Evolutionary conservation across 2,797 vertebrate genomes (phyloP), one percentile per base, ranked within the genome.

Genomic region (Muscicapa comitata): DNA sequence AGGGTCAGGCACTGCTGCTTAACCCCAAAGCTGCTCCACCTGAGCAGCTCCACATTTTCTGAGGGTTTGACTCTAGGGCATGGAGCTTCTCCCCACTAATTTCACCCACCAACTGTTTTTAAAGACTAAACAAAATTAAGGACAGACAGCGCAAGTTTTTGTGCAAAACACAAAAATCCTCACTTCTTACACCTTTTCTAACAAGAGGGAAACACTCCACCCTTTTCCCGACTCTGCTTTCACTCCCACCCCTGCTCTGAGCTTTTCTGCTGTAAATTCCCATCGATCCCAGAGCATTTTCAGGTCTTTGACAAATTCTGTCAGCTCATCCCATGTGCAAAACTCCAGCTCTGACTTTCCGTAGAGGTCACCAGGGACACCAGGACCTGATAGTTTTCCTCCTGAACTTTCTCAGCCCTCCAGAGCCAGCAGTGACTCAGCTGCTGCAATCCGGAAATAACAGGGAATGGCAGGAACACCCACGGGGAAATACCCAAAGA

Each of bases 381-480:
- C 10, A 62, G 42, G n/a, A 70, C 55, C 21, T 23, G 54, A 53
- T 21, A 9, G 13, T 59, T 94, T 85, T 48, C 29, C 59, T 88
- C 54, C 83, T 68, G 75, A 88, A 73, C 72, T 45, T 78, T 82
- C 68, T 66, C 38, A 86, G 47, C 33, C 17, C 37, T 71, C 53
- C 0, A 1, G 70, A 73, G 63, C 33, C 63, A 75, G 76, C 65
- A 40, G 78, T 91, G 92, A 90, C 54, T 94, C 71, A 88, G 79
- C 75, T 73, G 42, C 75, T 68, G 50, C 54, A 29, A 35, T 54
- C 86, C 77, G 75, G 90, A 93, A 93, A 68, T 82, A 89, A 73
- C 72, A 78, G 37, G 59, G 82, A 90, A 90, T 7, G 55, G 79
- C 82, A 88, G 86, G 67, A 96, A 85, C 65, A 65, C 67, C 78